phyloP scores from a whole-genome alignment of 2,888 invertebrate species.

The Copidosoma aretas region DNA sequence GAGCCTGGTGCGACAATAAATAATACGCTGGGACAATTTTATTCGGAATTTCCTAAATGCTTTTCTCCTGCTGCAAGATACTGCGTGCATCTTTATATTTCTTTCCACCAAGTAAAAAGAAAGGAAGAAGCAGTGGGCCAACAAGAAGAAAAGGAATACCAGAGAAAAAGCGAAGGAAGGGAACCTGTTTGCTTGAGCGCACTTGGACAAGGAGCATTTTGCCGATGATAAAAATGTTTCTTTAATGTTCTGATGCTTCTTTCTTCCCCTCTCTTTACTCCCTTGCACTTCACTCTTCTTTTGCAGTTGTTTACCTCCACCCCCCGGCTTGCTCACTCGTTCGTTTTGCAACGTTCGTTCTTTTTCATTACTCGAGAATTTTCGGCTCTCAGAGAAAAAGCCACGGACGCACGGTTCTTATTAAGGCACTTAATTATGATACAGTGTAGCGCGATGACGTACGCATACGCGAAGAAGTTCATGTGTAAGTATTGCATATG shows the following conservation, averaged over 20 bases:
- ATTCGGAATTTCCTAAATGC: slow-evolving; percentile 40
- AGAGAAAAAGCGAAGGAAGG: slow-evolving; percentile 2
- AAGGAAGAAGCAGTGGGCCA: background rate
- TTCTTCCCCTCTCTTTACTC: background rate
- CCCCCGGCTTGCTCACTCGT: background rate
- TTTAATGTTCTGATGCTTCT: slow-evolving; percentile 12
- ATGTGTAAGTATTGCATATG: too few species aligned
- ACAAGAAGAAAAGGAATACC: background rate
- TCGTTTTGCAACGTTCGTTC: slow-evolving; percentile 1
- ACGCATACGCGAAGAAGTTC: background rate
- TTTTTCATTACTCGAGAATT: background rate
- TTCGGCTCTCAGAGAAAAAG: slow-evolving; percentile 3
- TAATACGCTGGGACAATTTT: slow-evolving; percentile 36
- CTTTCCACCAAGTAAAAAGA: background rate
- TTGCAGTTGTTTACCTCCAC: background rate
- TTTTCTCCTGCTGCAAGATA: slow-evolving; percentile 35
- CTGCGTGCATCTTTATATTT: slow-evolving; percentile 22
- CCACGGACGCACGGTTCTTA: background rate
- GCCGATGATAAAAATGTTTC: slow-evolving; percentile 28
- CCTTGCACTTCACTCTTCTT: background rate
- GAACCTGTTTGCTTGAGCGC: slow-evolving; percentile 21
- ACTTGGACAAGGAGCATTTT: background rate
- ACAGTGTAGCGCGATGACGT: slow-evolving; percentile 15
- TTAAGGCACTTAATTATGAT: slow-evolving; percentile 17
- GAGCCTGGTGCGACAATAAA: slow-evolving; percentile 32